Evolutionary conservation across 1,140 invertebrate species (phyloP), one percentile per base, ranked within the genome.

Genomic region (Olivierus martensii): DNA sequence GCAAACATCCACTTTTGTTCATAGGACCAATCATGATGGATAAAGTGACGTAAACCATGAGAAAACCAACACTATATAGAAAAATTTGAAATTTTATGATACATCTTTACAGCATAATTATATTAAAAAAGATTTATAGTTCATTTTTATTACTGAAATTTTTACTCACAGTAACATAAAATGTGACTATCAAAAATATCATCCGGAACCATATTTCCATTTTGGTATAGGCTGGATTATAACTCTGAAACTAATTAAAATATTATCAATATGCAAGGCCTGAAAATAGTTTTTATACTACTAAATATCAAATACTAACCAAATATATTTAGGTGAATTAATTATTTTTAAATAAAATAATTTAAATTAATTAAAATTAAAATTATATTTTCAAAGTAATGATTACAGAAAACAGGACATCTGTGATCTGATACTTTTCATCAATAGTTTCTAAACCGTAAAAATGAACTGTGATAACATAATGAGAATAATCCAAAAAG

Each of bases 151-250:
- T n/a, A n/a, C n/a, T n/a, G n/a, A n/a, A n/a, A 42, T 14, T 46
- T 43, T 14, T 36, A 81, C 81, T 84, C 79, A 96, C 91, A 56
- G 87, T 84, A 5, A 88, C 79, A 44, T 81, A 68, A 69, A 96
- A 95, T 2, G 89, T 85, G 10, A 83, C 75, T 3, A 92, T 67
- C 22, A 95, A 73, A 69, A 95, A 96, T 61, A 94, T 85, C 65
- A 94, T 85, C 60, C 92, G 74, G 65, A 96, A 92, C 87, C 90
- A 95, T 53, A 96, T 91, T 74, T 96, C 91, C 63, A 95, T 83
- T 71, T 93, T 87, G 10, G 91, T 96, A 65, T 95, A 97, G 1
- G 81, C 81, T 46, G 90, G 85, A 70, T 94, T 95, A 70, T 93
- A 95, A 11, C 83, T 91, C 69, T 92, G 92, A 66, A 95, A 94